A percentile compares a stretch with the other conserved stretches of the same genome.
phyloP scores from a whole-genome alignment of 2,797 vertebrate genomes.

The Smutsia gigantea region DNA sequence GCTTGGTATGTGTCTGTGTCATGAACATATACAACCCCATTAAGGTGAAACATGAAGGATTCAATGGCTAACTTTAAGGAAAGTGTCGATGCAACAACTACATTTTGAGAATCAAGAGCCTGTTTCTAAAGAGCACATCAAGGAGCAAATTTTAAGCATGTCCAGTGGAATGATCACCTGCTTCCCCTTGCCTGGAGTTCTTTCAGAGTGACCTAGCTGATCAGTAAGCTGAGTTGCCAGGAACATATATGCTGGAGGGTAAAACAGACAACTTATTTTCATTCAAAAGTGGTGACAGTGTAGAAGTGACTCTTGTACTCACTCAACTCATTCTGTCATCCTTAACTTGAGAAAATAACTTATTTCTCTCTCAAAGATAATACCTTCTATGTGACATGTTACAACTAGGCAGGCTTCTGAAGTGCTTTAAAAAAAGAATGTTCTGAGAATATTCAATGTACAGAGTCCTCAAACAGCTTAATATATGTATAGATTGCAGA shows the following conservation, averaged over 20 bases:
- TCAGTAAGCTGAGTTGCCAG: neutral
- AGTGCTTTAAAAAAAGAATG: constrained; percentile 26
- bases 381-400: neutral
- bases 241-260: neutral
- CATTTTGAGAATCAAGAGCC: constrained; percentile 43
- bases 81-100: neutral
- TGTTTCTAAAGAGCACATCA: constrained; percentile 6
- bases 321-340: constrained; percentile 22
- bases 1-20: neutral
- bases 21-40: neutral
- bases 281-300: neutral
- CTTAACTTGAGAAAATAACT: constrained; percentile 25
- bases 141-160: neutral
- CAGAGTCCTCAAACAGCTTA: neutral
- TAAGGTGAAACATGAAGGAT: neutral
- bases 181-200: neutral
- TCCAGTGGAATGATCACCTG: neutral
- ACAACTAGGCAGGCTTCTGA: neutral
- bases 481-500: neutral
- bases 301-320: neutral
- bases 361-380: constrained; percentile 37
- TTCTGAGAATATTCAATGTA: constrained; percentile 12
- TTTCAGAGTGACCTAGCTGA: neutral
- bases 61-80: constrained; percentile 53
- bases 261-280: neutral